phyloP scores from a whole-genome alignment of 2,113 vertebrate genomes.

The Equus quagga region DNA sequence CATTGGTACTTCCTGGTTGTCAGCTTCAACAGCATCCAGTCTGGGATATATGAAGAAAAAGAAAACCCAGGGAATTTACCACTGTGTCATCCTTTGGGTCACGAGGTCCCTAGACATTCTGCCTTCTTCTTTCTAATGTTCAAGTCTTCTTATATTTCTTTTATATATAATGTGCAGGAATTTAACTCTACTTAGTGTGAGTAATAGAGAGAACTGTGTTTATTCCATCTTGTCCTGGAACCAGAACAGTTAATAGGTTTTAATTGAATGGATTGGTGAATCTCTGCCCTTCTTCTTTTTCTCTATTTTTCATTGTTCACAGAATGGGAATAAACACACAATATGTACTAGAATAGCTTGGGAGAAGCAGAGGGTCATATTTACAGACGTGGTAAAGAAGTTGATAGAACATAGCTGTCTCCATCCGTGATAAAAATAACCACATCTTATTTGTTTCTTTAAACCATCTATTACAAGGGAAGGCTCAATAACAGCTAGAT shows the following conservation, averaged over 20 bases:
- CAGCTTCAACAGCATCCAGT: no score
- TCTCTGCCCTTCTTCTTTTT: background rate
- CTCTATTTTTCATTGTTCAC: background rate
- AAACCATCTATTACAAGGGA: background rate
- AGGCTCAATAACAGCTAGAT: background rate
- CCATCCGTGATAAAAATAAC: background rate
- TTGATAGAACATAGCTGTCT: background rate
- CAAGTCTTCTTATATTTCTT: background rate
- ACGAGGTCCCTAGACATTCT: background rate
- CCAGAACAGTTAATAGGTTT: background rate
- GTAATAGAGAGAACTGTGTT: background rate
- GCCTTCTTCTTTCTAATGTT: background rate
- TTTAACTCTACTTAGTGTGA: background rate
- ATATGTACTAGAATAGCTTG: background rate
- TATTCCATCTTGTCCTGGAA: background rate
- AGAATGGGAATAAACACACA: background rate
- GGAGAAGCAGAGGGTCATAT: background rate
- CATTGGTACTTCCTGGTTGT: no score
- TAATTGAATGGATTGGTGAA: background rate
- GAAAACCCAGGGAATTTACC: no score
- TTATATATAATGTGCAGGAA: background rate
- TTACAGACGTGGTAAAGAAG: background rate
- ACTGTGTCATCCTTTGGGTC: background rate
- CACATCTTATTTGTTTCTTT: background rate
- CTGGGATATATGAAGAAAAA: no score